phyloP scores from a whole-genome alignment of 2,797 vertebrate species.

The Selene dorsalis region DNA sequence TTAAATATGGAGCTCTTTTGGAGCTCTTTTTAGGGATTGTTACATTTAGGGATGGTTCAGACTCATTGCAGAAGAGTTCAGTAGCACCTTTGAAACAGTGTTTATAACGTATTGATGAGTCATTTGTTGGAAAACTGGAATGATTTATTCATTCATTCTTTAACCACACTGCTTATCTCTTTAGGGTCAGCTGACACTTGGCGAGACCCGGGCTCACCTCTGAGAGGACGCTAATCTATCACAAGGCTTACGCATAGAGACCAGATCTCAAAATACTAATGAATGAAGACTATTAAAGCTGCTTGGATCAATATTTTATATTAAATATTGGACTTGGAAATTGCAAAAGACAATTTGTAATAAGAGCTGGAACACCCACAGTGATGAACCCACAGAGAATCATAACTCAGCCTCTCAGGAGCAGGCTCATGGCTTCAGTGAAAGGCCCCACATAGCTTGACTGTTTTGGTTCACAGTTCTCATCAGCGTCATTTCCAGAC shows the following conservation, averaged over 20 bases:
- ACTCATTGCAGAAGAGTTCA: not conserved
- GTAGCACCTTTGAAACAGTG: not conserved
- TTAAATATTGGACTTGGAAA: not conserved
- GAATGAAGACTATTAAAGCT: not conserved
- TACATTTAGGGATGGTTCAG: not conserved
- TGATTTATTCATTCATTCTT: too few species aligned
- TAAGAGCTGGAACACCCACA: not conserved
- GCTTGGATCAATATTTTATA: not conserved
- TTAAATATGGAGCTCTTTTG: conserved; percentile 3
- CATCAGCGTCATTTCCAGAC: not conserved
- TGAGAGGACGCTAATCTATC: too few species aligned
- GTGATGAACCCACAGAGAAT: not conserved
- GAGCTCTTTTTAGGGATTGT: not conserved
- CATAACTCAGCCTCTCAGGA: not conserved
- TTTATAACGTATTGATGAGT: not conserved
- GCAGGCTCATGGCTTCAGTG: not conserved
- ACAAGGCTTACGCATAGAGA: too few species aligned
- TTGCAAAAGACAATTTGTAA: not conserved
- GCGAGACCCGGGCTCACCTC: too few species aligned
- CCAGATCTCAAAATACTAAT: not conserved
- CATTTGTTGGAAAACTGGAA: not conserved
- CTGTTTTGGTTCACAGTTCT: not conserved
- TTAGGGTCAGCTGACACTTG: too few species aligned
- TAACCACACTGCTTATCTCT: too few species aligned
- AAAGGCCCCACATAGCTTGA: too few species aligned